Evolutionary conservation across 2,888 invertebrate species (phyloP), one percentile per base, ranked within the genome.

Genomic region (Autographa gamma): DNA sequence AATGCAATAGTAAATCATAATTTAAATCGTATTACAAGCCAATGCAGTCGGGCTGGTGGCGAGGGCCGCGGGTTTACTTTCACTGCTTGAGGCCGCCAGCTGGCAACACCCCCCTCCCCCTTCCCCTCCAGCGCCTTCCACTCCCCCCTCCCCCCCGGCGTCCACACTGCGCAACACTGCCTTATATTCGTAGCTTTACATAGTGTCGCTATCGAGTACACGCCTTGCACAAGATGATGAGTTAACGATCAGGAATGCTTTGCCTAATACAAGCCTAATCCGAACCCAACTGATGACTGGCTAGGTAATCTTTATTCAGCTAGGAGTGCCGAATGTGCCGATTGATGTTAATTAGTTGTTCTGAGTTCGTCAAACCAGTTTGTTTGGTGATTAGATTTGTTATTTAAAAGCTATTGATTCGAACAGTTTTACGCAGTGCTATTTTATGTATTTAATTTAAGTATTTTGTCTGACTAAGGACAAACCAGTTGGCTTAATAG

Each of bases 41-140:
- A 77, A 84, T 82, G 80, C 81, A 81, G 83, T 82, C 76, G 84
- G 79, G 80, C 82, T 84, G 70, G 80, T 79, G 76, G 82, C 81
- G 89, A 90, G 90, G 90, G 90, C 88, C 88, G 83, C 88, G 88
- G 89, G 88, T 86, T 91, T 90, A 95, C 95, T 95, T 95, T 95
- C 95, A 95, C 95, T 95, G 85, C 87, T 94, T 92, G 89, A 92
- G 95, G 95, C 94, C 95, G 91, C 86, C 95, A 93, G 95, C 95
- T 94, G 93, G 87, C 84, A 74, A 69, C 83, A 84, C 85, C 85
- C 85, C 85, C 81, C 82, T 87, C 81, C 85, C 48, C 48, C 6
- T 14, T 8, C 48, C 48, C 41, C 66, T 68, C 56, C 66, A 81
- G 81, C 76, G 77, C 73, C 70, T 73, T 63, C 83, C 71, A 63